Conservation (phyloP, 2,888 invertebrate genomes). For the Drosophila tripunctata region DNA sequence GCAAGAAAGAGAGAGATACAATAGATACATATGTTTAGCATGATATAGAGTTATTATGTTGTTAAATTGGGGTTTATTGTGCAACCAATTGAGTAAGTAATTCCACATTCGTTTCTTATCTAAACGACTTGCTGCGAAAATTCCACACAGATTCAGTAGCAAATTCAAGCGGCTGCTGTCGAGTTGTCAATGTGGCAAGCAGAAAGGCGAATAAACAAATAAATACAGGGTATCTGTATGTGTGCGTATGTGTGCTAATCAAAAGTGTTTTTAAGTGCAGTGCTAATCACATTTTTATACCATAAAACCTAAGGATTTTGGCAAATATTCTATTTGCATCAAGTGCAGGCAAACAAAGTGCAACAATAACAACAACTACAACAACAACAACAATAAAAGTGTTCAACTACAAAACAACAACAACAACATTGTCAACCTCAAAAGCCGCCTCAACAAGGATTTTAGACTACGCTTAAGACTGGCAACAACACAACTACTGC, state of each 20-base stretch:
- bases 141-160: constrained; percentile 59
- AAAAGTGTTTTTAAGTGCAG: constrained; percentile 35
- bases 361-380: constrained; percentile 34
- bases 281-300: constrained; percentile 54
- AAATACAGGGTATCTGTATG: constrained; percentile 1
- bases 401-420: constrained; percentile 49
- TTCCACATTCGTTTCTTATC: constrained; percentile 18
- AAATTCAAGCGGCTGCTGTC: constrained; percentile 34
- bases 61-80: constrained; percentile 71
- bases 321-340: constrained; percentile 45
- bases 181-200: too few relatives aligned
- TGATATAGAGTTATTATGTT: constrained; percentile 27
- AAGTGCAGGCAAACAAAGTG: constrained; percentile 47
- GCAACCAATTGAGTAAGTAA: constrained; percentile 60
- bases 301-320: constrained; percentile 49
- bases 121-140: constrained; percentile 20
- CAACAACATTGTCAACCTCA: constrained; percentile 23
- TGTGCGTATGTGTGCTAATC: constrained; percentile 16
- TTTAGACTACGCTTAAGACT: constrained; percentile 11
- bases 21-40: neutral
- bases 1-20: constrained; percentile 1
- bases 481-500: constrained; percentile 25
- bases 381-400: constrained; percentile 47
- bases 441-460: constrained; percentile 22
- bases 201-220: constrained; percentile 12